A percentile compares a stretch with the other conserved stretches of the same genome.
Evolutionary conservation across 2,888 invertebrate species (phyloP).

Genomic region (Apantesis nais): DNA sequence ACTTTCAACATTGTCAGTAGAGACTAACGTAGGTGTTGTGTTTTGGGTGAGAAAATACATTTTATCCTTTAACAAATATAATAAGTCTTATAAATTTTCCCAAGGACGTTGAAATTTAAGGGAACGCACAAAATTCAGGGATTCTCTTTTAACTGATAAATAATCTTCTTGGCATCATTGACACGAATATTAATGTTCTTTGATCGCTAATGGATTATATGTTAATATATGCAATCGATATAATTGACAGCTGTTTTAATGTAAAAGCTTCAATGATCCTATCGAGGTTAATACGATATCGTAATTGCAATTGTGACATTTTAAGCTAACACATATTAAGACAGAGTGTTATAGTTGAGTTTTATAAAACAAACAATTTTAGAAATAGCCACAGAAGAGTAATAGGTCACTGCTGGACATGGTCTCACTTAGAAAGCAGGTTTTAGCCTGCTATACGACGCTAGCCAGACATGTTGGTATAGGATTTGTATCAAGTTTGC

Average conservation of each 20-base stretch:
- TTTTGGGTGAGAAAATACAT: background rate
- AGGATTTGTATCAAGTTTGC: too few species aligned
- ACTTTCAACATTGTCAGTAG: background rate
- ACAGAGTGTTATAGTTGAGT: too few species aligned
- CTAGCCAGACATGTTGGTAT: too few species aligned
- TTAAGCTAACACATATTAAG: background rate
- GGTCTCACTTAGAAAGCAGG: too few species aligned
- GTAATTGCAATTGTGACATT: background rate
- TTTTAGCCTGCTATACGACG: too few species aligned
- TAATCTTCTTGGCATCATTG: background rate
- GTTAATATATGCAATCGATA: background rate
- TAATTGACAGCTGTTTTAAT: background rate
- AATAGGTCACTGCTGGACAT: too few species aligned
- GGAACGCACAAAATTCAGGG: background rate
- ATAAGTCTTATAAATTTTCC: background rate
- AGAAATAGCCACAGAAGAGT: too few species aligned
- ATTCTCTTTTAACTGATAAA: background rate
- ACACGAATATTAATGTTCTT: background rate
- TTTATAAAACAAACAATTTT: too few species aligned
- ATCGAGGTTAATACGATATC: background rate
- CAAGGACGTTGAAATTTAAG: background rate
- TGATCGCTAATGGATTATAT: background rate
- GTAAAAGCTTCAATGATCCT: background rate
- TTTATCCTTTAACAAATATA: background rate
- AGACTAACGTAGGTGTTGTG: background rate